phyloP scores from a whole-genome alignment of 2,113 vertebrate genomes.

The Catharus fuscescens region DNA sequence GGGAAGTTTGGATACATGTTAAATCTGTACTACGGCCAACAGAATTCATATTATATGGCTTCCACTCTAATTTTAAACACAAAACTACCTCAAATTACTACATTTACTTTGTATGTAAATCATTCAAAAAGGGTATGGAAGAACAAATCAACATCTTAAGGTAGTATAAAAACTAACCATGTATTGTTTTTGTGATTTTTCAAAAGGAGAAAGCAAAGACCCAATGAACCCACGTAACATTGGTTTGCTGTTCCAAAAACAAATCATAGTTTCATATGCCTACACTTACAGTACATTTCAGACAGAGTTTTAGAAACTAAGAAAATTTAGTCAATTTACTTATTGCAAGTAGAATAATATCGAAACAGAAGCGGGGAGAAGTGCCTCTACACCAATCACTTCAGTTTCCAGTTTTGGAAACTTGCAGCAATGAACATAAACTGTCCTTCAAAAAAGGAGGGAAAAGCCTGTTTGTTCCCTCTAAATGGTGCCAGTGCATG shows the following conservation, averaged over 20 bases:
- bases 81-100: neutral
- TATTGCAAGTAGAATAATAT: neutral
- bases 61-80: neutral
- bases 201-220: neutral
- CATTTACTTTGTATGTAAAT: neutral
- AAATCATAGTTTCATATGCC: neutral
- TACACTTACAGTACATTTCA: neutral
- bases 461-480: neutral
- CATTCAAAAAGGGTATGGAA: neutral
- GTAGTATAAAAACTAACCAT: neutral
- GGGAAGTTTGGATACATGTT: neutral
- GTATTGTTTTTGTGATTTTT: neutral
- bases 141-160: neutral
- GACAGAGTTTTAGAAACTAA: neutral
- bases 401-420: neutral
- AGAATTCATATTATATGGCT: neutral
- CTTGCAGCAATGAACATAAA: neutral
- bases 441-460: neutral
- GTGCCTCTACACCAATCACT: neutral
- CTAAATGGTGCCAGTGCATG: accelerated
- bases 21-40: neutral
- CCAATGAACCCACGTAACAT: neutral
- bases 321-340: neutral
- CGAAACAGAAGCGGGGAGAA: neutral
- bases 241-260: neutral